Base-by-base conservation (phyloP, 2,797 vertebrate genomes). In the Gymnocypris eckloni region DNA sequence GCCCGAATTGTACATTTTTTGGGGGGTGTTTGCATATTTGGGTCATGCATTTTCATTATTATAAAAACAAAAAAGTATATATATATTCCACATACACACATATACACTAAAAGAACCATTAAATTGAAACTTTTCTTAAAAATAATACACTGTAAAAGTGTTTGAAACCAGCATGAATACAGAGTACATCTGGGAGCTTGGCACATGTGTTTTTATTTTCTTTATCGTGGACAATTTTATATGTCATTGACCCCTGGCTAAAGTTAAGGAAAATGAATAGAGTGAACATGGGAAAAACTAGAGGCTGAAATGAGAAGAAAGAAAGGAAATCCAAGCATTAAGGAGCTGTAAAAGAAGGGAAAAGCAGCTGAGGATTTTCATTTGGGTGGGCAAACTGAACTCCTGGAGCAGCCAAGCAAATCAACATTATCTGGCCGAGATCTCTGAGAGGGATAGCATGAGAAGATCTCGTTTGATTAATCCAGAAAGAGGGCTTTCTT, bases 381-480 rank as follows among this genome's bases (percentile, higher is more conserved):
- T 72, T 70, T 73, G 77, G 48, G 10, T 84, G 39, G 45, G 54
- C 33, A 73, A 45, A 39, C 75, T 69, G 18, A 37, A 81, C 37
- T 48, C n/a, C 37, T 33, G 18, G 37, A 69, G 45, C 52, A 56
- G 70, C 52, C 50, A 83, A 75, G 41, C n/a, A 69, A 67, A 81
- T 84, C 76, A 48, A 4, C 16, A n/a, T 54, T 15, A 33, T 59
- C 12, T 41, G 5, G 59, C 13, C 52, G 41, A 66, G 33, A 67
- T 45, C 41, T 73, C 43, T 28, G 71, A 39, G 66, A 66, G 5
- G 39, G 70, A 59, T 61, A 69, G 83, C 76, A 25, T 37, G 61
- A 54, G 33, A 43, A 45, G 54, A 52, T 76, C 41, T 37, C 76
- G 87, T 76, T 87, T 81, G 84, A 89, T 78, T 79, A 80, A 54